A percentile compares a stretch with the other conserved stretches of the same genome.
Evolutionary conservation across 53 echinoderm and acorn worm species (phyloP).

Genomic region (Hippasteria phrygiana): DNA sequence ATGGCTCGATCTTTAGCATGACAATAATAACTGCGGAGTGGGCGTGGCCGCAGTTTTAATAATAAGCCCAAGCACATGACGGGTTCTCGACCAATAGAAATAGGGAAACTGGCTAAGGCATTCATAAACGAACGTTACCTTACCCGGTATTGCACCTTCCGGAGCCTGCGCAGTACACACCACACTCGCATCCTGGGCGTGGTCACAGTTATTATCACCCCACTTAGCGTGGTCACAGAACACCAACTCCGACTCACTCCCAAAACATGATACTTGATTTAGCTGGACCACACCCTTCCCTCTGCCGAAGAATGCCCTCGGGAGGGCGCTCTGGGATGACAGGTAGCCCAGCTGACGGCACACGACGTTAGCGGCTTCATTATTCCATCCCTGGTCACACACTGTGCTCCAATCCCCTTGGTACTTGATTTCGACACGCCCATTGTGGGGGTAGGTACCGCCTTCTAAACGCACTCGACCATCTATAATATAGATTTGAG

Average conservation of each 20-base stretch:
- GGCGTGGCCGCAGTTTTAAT: too few species aligned
- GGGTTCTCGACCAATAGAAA: too few species aligned
- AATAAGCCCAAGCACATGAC: too few species aligned
- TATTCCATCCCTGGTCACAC: slow-evolving; percentile 69
- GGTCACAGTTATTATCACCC: slow-evolving; percentile 59
- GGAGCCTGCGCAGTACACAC: slow-evolving; percentile 55
- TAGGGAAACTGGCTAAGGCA: neutral
- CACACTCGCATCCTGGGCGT: slow-evolving; percentile 67
- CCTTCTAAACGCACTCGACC: slow-evolving; percentile 58
- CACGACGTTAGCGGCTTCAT: slow-evolving; percentile 60
- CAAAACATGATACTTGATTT: slow-evolving; percentile 66
- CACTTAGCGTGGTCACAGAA: slow-evolving; percentile 59
- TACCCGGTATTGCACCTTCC: neutral
- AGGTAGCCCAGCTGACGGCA: slow-evolving; percentile 73
- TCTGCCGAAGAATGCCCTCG: slow-evolving; percentile 51
- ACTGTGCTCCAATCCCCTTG: slow-evolving; percentile 75
- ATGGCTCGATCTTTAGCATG: too few species aligned
- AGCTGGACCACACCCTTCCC: slow-evolving; percentile 52
- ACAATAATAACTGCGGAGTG: too few species aligned
- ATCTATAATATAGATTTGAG: neutral
- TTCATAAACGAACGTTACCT: neutral
- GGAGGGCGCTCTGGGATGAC: slow-evolving; percentile 54
- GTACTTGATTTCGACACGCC: slow-evolving; percentile 74
- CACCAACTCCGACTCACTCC: slow-evolving; percentile 60
- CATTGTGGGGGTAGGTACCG: slow-evolving; percentile 53